Percentiles rank a stretch among this genome's conserved stretches.
These are phyloP conservation scores for Ophion ventricosus DNA, from an alignment of 2,888 invertebrate species.

Conservation along the genomic window DNA sequence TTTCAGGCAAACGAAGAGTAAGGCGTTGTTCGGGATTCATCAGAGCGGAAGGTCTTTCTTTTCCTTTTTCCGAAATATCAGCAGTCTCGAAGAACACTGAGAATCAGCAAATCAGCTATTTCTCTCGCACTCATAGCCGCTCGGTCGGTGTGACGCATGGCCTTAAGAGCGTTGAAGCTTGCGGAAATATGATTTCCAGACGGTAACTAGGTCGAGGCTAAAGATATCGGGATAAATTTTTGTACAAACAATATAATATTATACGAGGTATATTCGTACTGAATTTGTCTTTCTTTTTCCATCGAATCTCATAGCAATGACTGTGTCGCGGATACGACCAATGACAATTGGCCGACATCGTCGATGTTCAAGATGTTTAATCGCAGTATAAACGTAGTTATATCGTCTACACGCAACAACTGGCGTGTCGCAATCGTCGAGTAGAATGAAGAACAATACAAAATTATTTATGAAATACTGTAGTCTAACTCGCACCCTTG, in stretches of 20 bases:
- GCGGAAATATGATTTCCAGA: neutral
- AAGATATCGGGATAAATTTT: neutral
- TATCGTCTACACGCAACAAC: slow-evolving; percentile 41
- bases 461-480: slow-evolving; percentile 71
- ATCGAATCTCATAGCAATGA: neutral
- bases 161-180: neutral
- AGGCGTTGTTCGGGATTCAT: too few species aligned
- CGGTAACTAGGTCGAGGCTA: neutral
- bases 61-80: too few species aligned
- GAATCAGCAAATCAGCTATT: too few species aligned
- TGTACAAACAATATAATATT: neutral
- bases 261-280: neutral
- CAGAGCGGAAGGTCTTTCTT: too few species aligned
- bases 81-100: too few species aligned
- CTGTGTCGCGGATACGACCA: neutral
- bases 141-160: too few species aligned
- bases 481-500: slow-evolving; percentile 62
- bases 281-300: neutral
- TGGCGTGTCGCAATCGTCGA: slow-evolving; percentile 38
- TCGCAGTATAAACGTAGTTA: slow-evolving; percentile 61
- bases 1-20: too few species aligned
- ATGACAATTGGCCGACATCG: neutral
- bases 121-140: too few species aligned
- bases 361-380: slow-evolving; percentile 52
- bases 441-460: slow-evolving; percentile 60